Evolutionary conservation across 2,888 invertebrate genomes (phyloP), one percentile per base, ranked within the genome.

Genomic region (Leptopilina syphax): DNA sequence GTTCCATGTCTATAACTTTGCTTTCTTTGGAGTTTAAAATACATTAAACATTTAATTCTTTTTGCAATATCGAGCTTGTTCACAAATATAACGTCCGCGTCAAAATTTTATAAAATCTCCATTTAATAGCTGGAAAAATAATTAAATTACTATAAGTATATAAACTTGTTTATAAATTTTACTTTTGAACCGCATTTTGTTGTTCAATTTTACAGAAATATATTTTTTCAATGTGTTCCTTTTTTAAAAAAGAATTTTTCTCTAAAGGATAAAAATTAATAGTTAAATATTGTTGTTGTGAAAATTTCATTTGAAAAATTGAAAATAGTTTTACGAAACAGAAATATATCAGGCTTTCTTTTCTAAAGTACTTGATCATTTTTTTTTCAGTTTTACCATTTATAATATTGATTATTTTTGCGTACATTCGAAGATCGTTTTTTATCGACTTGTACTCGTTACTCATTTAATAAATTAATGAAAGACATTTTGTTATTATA

Each of bases 381-480:
- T 41, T 65, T 65, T 34, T 13, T 63, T 73, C 67, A 70, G 63
- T 67, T 60, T 68, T 66, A 47, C 47, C 24, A 50, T 68, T 10
- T 50, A 24, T 12, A 65, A 65, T 63, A 65, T 24, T 65, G 63
- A 27, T 34, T 34, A 34, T 34, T 34, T 65, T 77, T 24, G 34
- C 34, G 27, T 83, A 86, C 86, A 84, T 85, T 83, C 79, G 81
- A 83, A 83, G 85, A 85, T 84, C 83, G 80, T 82, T 79, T 78
- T 83, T 86, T 86, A 84, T 81, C 83, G 83, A 86, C 88, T 87
- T 86, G 34, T 34, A 34, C 34, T 34, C 34, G 86, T 88, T 18
- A 90, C 88, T 86, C 83, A 79, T 88, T 87, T 85, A 87, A 87
- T 89, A 87, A 88, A 89, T 84, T 90, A 90, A 90, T 91, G 90